These are phyloP conservation scores for Felis catus DNA, from an alignment of 2,113 vertebrate species.

Conservation along the genomic window F.catus_Fca126_mat1.0 CM031411.1:23109501-23110000, in stretches of 20 bases:
- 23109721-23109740: not conserved
- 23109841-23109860: not conserved
- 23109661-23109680: not conserved
- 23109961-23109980: slow-evolving; percentile 9
- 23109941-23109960: not conserved
- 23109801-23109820: not conserved
- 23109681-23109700: slow-evolving; percentile 31
- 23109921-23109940: not conserved
- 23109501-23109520: not conserved
- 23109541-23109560: not conserved
- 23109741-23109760: not conserved
- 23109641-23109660: not conserved
- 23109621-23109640: not conserved
- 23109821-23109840: not conserved
- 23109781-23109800: not conserved
- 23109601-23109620: not conserved
- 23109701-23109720: not conserved
- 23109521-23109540: not conserved
- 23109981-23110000: not conserved
- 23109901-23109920: not conserved
- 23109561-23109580: not conserved
- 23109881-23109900: not conserved
- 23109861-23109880: not conserved
- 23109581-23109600: not conserved
- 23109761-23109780: not conserved